Evolutionary conservation across 2,888 invertebrate species (phyloP).

Genomic region (Pseudococcus viburni): DNA sequence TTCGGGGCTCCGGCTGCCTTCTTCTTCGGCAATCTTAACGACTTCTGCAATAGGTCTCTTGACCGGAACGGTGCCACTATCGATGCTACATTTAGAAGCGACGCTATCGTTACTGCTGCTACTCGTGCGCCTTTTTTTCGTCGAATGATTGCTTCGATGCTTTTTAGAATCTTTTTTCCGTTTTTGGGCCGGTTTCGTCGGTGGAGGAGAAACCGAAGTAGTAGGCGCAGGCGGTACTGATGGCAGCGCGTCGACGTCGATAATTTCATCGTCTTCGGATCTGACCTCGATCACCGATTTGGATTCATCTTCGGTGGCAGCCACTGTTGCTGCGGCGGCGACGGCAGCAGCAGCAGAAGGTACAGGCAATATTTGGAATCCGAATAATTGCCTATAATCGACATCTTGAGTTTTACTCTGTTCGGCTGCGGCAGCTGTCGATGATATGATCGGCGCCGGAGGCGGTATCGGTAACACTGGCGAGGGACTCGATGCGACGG

Average conservation of each 20-base stretch:
- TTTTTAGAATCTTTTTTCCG: not conserved
- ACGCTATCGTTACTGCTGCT: constrained; percentile 12
- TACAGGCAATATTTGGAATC: constrained; percentile 24
- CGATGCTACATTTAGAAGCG: constrained; percentile 4
- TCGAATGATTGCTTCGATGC: not conserved
- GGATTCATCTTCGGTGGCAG: not conserved
- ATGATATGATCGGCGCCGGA: constrained; percentile 28
- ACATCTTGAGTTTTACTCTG: constrained; percentile 52
- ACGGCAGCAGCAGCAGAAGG: constrained; percentile 18
- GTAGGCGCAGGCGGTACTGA: not conserved
- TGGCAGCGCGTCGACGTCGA: constrained; percentile 22
- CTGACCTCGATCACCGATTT: not conserved
- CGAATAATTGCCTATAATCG: constrained; percentile 61
- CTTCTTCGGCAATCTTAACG: constrained; percentile 26
- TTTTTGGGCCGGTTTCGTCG: not conserved
- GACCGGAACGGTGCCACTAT: not conserved
- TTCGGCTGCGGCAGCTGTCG: constrained; percentile 32
- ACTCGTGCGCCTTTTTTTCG: not conserved
- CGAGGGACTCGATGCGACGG: not conserved
- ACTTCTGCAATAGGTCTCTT: not conserved
- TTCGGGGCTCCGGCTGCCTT: not conserved
- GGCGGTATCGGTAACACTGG: constrained; percentile 2
- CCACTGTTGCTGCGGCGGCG: not conserved
- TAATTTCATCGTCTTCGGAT: constrained; percentile 12
- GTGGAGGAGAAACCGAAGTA: not conserved